A percentile compares a stretch with the other conserved stretches of the same genome.
Conservation (phyloP, 1,140 invertebrate genomes). For the Lithobius niger region DNA sequence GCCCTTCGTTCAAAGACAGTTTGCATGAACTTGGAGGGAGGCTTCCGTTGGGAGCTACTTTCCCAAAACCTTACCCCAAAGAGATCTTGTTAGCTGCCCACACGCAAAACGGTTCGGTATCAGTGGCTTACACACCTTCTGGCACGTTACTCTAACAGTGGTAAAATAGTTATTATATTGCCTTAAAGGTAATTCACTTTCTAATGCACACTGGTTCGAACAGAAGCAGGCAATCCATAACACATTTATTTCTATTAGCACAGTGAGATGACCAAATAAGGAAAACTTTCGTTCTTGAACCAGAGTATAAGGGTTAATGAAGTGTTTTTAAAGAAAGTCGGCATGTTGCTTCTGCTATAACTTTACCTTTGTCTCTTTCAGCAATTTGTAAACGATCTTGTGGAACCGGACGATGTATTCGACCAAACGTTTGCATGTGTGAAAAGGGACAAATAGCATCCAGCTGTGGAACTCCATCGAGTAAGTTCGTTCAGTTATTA, state of each 20-base stretch:
- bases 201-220: background rate
- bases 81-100: too few relatives aligned
- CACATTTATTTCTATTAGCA: too few relatives aligned
- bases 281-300: too few relatives aligned
- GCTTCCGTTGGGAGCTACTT: too few relatives aligned
- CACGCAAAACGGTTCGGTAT: too few relatives aligned
- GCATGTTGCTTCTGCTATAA: background rate
- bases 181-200: background rate
- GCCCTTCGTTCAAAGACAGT: too few relatives aligned
- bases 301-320: background rate
- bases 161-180: background rate
- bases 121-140: too few relatives aligned
- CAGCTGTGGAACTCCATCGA: background rate
- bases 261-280: too few relatives aligned
- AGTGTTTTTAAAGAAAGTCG: conserved; percentile 1
- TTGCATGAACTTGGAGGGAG: too few relatives aligned
- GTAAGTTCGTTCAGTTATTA: background rate
- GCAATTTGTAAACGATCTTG: conserved; percentile 62
- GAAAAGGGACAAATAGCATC: conserved; percentile 32
- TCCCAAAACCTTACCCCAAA: too few relatives aligned
- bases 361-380: conserved; percentile 30
- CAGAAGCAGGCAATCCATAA: too few relatives aligned
- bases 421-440: conserved; percentile 69
- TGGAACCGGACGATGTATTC: conserved; percentile 55
- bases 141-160: background rate